A percentile compares a stretch with the other conserved stretches of the same genome.
These are phyloP conservation scores for Whitmania pigra DNA, from an alignment of 1,140 invertebrate genomes.

Conservation along the genomic window DNA sequence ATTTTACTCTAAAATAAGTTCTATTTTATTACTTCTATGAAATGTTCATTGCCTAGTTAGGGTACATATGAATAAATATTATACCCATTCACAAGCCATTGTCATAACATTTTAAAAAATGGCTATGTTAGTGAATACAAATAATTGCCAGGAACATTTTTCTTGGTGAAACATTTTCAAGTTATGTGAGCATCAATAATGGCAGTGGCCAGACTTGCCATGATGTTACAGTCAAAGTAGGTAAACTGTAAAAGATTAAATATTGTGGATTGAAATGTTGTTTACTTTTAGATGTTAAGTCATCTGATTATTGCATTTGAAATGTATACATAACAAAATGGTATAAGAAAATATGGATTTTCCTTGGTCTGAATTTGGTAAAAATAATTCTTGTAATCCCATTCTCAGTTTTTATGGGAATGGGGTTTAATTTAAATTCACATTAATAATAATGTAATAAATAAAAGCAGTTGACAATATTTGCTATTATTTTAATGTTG, in stretches of 20 bases:
- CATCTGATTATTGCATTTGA: not conserved
- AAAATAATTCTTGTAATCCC: too few relatives aligned
- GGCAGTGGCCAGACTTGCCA: conserved; percentile 59
- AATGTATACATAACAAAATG: not conserved
- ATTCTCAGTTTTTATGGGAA: too few relatives aligned
- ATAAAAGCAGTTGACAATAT: too few relatives aligned
- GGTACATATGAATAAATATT: not conserved
- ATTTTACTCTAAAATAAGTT: not conserved
- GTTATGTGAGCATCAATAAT: conserved; percentile 92
- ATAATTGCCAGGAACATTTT: conserved; percentile 58
- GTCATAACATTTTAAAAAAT: conserved; percentile 9
- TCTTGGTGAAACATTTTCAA: conserved; percentile 90
- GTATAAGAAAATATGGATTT: not conserved
- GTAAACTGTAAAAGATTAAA: not conserved
- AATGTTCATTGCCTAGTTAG: conserved; percentile 23
- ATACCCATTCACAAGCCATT: conserved; percentile 21
- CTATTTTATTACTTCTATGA: conserved; percentile 18
- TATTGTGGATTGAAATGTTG: too few relatives aligned
- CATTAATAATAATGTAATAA: too few relatives aligned
- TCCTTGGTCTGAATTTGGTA: not conserved
- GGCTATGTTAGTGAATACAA: not conserved
- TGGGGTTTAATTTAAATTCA: too few relatives aligned
- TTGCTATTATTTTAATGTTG: too few relatives aligned
- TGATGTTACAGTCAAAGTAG: conserved; percentile 40
- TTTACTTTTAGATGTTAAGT: not conserved